Percentiles rank a stretch among this genome's conserved stretches.
Conservation (phyloP, 2,797 vertebrate genomes). For the Pangasius mekongensis region DNA sequence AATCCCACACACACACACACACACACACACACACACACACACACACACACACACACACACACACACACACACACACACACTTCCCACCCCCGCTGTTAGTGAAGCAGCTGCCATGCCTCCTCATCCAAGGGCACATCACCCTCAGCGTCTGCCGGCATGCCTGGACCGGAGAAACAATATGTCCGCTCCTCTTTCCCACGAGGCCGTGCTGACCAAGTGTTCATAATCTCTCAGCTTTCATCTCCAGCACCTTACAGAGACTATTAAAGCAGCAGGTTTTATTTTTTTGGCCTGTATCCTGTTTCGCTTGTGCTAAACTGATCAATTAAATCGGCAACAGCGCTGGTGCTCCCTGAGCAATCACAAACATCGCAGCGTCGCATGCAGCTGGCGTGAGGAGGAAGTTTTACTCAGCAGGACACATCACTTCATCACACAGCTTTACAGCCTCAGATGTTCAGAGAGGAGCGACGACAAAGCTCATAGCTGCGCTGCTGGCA, state of each 20-base stretch:
- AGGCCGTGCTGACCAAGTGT: not conserved
- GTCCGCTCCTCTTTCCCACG: slow-evolving; percentile 13
- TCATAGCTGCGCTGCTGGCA: not conserved
- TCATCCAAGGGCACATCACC: slow-evolving; percentile 46
- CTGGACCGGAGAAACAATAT: slow-evolving; percentile 32
- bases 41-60: slow-evolving; percentile 21
- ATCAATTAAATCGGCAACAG: slow-evolving; percentile 14
- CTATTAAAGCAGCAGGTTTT: not conserved
- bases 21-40: slow-evolving; percentile 4
- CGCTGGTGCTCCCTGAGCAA: slow-evolving; percentile 44
- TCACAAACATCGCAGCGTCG: slow-evolving; percentile 9
- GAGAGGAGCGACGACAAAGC: not conserved
- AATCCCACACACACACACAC: not conserved
- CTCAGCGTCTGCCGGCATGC: slow-evolving; percentile 36
- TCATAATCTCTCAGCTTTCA: slow-evolving; percentile 27
- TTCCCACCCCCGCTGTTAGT: slow-evolving; percentile 33
- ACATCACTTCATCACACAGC: slow-evolving; percentile 15
- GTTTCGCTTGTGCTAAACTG: not conserved
- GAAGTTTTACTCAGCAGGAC: slow-evolving; percentile 35
- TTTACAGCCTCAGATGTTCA: slow-evolving; percentile 21
- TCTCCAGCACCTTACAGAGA: slow-evolving; percentile 3
- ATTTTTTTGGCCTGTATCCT: slow-evolving; percentile 11
- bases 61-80: slow-evolving; percentile 11
- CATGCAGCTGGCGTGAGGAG: not conserved
- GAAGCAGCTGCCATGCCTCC: slow-evolving; percentile 37